Evolutionary conservation across 2,888 invertebrate genomes (phyloP).

Genomic region (Oligia latruncula): DNA sequence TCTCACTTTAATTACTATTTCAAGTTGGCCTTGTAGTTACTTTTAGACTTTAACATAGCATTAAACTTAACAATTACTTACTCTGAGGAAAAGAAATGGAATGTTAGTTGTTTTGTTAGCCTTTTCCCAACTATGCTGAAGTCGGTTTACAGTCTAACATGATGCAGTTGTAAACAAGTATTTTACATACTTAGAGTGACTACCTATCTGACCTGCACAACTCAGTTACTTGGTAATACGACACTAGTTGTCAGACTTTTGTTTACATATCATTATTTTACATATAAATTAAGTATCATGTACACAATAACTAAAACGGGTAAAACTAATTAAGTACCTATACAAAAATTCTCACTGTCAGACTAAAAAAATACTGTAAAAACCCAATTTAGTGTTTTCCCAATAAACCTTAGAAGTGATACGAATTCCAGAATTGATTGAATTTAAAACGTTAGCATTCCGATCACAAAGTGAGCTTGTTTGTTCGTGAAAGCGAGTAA

Average conservation of each 20-base stretch:
- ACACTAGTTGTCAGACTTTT: background rate
- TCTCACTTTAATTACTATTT: constrained; percentile 66
- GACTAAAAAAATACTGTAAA: constrained; percentile 20
- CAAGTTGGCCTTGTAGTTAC: constrained; percentile 60
- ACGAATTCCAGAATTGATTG: constrained; percentile 65
- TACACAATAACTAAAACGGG: background rate
- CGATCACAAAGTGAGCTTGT: constrained; percentile 81
- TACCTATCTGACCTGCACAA: background rate
- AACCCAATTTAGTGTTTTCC: constrained; percentile 59
- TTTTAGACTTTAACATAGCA: constrained; percentile 30
- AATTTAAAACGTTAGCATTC: constrained; percentile 80
- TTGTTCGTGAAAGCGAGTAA: constrained; percentile 85
- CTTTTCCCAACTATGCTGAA: no score
- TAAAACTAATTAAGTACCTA: background rate
- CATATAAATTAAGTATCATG: background rate
- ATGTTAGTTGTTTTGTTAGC: background rate
- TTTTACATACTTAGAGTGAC: background rate
- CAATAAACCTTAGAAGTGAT: constrained; percentile 57
- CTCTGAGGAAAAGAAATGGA: background rate
- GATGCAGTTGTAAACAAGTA: background rate
- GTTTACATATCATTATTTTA: background rate
- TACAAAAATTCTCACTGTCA: background rate
- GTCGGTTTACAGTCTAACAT: background rate
- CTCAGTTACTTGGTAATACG: background rate
- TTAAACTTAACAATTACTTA: constrained; percentile 16